Evolutionary conservation across 2,888 invertebrate genomes (phyloP), one percentile per base, ranked within the genome.

Genomic region (Dioctria linearis): DNA sequence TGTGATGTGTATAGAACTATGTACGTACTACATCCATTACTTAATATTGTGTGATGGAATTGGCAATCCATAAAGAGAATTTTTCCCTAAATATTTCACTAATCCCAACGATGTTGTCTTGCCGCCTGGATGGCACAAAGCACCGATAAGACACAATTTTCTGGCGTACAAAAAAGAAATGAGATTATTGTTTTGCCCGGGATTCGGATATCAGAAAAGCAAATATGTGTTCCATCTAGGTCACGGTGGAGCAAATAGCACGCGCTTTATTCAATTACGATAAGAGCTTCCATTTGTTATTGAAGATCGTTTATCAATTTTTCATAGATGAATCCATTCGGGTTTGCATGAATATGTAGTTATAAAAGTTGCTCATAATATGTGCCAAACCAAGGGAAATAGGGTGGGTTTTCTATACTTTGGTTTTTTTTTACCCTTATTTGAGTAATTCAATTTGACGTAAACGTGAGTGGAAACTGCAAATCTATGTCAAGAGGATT

Each of bases 281-380:
- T 73, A 73, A 73, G 51, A 73, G 73, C 73, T 73, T 57, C 59
- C 42, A 73, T 57, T 73, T 73, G 42, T 42, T 57, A 9, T 25
- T 25, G 8, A 42, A 42, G 6, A 4, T 57, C 57, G 73, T 73
- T 73, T 73, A 73, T 73, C 54, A 39, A 73, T 59, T 57, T 73
- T 57, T 73, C 73, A 73, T 73, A 73, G 42, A 73, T 57, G 54
- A 73, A 59, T 57, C 73, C 43, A 9, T 39, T n/a, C 13, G n/a
- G 42, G 73, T 13, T 54, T 11, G n/a, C 54, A 54, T n/a, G 25
- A 25, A 25, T 25, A 25, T 25, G 8, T 13, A 73, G n/a, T 73
- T 43, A 69, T 51, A 39, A 49, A 51, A 4, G 5, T 13, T 51
- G 43, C 5, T 67, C 46, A 25, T 25, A 43, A 67, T 67, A 43